Base-by-base conservation (phyloP, 2,888 invertebrate genomes). In the Ashinkailepas kermadecensis region DNA sequence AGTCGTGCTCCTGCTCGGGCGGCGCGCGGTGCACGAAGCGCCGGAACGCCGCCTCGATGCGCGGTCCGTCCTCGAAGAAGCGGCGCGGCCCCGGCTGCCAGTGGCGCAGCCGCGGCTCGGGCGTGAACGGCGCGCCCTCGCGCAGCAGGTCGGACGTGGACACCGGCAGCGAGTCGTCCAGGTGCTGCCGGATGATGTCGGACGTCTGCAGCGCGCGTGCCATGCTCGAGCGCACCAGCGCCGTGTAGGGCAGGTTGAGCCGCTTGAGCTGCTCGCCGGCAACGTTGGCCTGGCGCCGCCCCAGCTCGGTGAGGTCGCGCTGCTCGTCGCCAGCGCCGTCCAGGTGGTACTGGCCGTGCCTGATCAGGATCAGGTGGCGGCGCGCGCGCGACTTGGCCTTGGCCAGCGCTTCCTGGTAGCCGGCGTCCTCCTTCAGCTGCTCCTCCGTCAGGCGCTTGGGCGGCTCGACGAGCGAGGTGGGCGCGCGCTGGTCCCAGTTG, bases 21-120 rank as follows among this genome's bases (percentile, higher is more conserved):
- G 92, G 90, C 7, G 99, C 98, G 81, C 99, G 91, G 88, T 98
- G 92, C 87, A 99, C 95, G 88, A 96, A 95, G 85, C 94, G 93
- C 80, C 97, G 90, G 88, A 97, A 99, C 0, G 94, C 99, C 1
- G 97, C 96, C 88, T 99, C 99, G 85, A 99, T 98, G 84, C 98
- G 90, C 0, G 96, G 93, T 25, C 97, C 95, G 88, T 98, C 97
- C 88, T 93, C 92, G 88, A 92, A 95, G 90, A 95, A 96, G 95
- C 97, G 95, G 88, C 91, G 90, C 85, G 89, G 88, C 86, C 95
- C 95, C 0, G 97, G 95, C 86, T 90, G 92, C 96, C 97, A 98
- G 86, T 92, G 91, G 0, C 94, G 93, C 0, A 94, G 90, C 0
- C 95, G 94, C 0, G 99, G 99, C 86, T 98, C 97, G 0, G 98